Percentiles rank a stretch among this genome's conserved stretches.
Evolutionary conservation across 2,113 vertebrate genomes (phyloP).

Genomic region (Lynx canadensis): DNA sequence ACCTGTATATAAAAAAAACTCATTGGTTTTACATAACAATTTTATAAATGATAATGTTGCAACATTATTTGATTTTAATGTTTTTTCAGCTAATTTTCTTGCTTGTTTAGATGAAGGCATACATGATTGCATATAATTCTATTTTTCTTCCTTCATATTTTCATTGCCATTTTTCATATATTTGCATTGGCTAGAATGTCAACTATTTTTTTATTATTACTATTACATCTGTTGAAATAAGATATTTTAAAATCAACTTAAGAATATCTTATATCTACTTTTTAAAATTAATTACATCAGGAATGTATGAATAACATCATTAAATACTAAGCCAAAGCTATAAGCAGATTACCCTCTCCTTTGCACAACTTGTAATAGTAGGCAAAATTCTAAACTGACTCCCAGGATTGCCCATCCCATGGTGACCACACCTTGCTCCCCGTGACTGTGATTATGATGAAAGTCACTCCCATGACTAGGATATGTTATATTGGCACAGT

Average conservation of each 20-base stretch:
- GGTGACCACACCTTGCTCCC: background rate
- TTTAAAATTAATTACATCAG: background rate
- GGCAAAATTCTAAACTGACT: background rate
- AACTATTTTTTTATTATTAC: background rate
- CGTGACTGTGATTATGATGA: background rate
- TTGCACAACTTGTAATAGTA: background rate
- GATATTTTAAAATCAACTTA: background rate
- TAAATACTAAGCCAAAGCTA: background rate
- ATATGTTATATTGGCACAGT: background rate
- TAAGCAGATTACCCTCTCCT: background rate
- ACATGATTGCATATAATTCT: background rate
- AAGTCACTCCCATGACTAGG: background rate
- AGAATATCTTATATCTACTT: background rate
- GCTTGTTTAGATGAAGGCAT: background rate
- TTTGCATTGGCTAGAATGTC: background rate
- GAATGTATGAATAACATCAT: background rate
- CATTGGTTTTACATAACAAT: background rate
- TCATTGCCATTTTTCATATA: background rate
- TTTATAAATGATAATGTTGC: background rate
- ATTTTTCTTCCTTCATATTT: background rate
- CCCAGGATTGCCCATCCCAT: background rate
- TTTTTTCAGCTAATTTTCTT: background rate
- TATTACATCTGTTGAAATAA: background rate
- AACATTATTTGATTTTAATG: background rate
- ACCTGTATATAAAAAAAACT: background rate